These are phyloP conservation scores for Corythaeola cristata DNA, from an alignment of 2,113 vertebrate species.

Conservation along the genomic window DNA sequence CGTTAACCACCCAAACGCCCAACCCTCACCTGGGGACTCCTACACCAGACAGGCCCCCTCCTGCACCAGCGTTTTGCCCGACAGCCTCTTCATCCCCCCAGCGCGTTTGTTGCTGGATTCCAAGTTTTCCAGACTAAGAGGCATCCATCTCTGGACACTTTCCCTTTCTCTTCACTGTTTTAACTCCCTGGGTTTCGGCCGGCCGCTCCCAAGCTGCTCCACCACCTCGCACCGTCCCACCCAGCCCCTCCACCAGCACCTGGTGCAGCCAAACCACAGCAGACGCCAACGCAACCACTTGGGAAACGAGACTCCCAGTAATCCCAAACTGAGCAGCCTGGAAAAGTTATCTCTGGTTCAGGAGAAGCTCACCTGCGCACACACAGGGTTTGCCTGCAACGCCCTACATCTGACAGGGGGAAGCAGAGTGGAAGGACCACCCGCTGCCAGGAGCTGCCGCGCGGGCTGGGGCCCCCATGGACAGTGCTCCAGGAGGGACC, in stretches of 20 bases:
- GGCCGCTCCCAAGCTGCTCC: not conserved
- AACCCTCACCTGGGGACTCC: not conserved
- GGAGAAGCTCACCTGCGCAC: not conserved
- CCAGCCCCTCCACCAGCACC: not conserved
- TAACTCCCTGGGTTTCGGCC: fast-evolving
- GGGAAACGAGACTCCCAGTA: not conserved
- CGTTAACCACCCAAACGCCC: not conserved
- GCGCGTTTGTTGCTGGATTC: not conserved
- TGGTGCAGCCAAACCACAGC: not conserved
- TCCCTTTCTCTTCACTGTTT: not conserved
- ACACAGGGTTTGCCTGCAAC: not conserved
- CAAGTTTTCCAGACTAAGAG: not conserved
- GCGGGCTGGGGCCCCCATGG: not conserved
- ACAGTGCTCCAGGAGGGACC: not conserved
- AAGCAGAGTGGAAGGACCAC: no score
- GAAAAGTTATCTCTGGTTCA: fast-evolving
- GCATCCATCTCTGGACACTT: fast-evolving
- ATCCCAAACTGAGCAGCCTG: fast-evolving
- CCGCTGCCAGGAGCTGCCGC: fast-evolving
- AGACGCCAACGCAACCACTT: fast-evolving
- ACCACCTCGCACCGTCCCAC: not conserved
- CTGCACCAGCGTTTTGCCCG: not conserved
- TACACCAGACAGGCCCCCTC: not conserved
- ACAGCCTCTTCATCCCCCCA: not conserved
- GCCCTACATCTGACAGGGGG: fast-evolving